phyloP scores from a whole-genome alignment of 64 coral and sea anemone genomes.

The Cladopsammia gracilis region DNA sequence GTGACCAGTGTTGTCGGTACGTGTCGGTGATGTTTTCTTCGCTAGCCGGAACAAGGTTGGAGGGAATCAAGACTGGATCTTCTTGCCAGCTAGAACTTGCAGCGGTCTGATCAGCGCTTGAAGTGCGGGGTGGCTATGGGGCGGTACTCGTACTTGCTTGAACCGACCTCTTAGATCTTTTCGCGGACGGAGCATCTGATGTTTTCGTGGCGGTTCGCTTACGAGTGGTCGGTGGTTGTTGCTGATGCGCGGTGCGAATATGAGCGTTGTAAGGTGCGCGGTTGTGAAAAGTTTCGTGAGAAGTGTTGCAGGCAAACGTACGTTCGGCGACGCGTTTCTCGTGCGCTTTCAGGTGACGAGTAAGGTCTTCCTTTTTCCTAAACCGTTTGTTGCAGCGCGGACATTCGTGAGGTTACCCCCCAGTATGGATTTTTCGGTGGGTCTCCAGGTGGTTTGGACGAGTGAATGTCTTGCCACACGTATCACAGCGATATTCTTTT shows the following conservation, averaged over 20 bases:
- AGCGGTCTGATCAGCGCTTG: not conserved
- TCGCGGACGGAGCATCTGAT: too few species aligned
- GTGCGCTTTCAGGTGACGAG: too few species aligned
- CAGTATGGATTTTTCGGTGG: not conserved
- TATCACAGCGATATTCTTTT: not conserved
- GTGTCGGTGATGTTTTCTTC: not conserved
- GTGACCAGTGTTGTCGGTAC: slow-evolving; percentile 1
- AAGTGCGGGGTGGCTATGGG: not conserved
- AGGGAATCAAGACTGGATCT: not conserved
- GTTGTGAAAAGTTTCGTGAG: not conserved
- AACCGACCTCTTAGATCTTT: too few species aligned
- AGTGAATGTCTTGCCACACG: not conserved
- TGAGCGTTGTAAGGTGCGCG: not conserved
- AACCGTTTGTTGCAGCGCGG: too few species aligned
- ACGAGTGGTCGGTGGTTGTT: not conserved
- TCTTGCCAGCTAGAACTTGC: not conserved
- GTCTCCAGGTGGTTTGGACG: not conserved
- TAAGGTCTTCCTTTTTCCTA: too few species aligned
- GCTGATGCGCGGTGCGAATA: not conserved
- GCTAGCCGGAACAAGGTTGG: not conserved
- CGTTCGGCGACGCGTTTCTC: too few species aligned
- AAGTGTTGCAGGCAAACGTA: too few species aligned
- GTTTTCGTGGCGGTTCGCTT: too few species aligned
- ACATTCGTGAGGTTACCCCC: not conserved
- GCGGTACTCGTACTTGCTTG: too few species aligned